Base-by-base conservation (phyloP, 1,140 invertebrate genomes). In the Drosophila bifasciata region DNA sequence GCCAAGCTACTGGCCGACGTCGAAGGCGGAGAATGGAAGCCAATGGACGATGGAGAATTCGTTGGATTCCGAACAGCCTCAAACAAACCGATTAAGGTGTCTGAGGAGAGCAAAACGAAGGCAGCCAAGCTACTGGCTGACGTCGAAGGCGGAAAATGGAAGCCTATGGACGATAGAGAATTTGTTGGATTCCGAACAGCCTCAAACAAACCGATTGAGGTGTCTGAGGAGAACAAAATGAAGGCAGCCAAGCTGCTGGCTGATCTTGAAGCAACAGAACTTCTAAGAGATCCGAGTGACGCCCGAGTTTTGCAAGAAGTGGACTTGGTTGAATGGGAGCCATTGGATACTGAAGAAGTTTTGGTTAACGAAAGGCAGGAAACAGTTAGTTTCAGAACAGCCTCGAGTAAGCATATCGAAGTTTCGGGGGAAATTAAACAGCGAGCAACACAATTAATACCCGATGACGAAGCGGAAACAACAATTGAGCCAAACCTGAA, bases 151-250 rank as follows among this genome's bases (percentile, higher is more conserved):
- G 19, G 8, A 2, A 3, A 53, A 13, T 6, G 13, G 0, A 15
- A 9, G 13, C 11, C 11, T 44, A 16, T 19, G 5, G 25, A 39
- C 15, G 11, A 13, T 1, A 13, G 0, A 28, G 23, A 52, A 0
- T 44, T 28, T 25, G 15, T 44, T 1, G 62, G 43, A 1, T 75
- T 75, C 36, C 71, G 56, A 3, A 78, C 77, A 6, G 81, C 81
- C 15, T 88, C 83, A 1, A 77, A 86, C n/a, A 80, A 78, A 50
- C 21, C 25, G 1, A 45, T 74, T 17, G 25, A 48, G 7, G n/a
- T 79, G 41, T 58, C 68, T 0, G 49, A 81, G 2, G 52, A 74
- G 5, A 64, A 58, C 44, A 23, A 19, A 13, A 5, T 52, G 0
- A 56, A 40, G 7, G 70, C 48, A 8, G 49, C 44, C 0, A 52